phyloP scores from a whole-genome alignment of 2,797 vertebrate species.

The Mastacembelus armatus region DNA sequence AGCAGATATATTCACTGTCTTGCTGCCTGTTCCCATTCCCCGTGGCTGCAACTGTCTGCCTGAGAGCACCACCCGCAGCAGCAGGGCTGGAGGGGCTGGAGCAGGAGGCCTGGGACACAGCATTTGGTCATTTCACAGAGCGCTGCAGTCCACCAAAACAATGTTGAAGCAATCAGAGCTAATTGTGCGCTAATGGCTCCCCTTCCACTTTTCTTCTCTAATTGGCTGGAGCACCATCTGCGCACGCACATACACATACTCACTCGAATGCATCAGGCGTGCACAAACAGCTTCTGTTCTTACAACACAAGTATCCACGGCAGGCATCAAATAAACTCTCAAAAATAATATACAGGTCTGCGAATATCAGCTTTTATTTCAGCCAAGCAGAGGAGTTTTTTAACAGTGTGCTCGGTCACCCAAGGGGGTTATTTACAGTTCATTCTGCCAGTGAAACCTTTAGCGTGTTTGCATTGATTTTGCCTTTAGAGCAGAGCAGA shows the following conservation, averaged over 20 bases:
- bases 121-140: conserved; percentile 84
- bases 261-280: conserved; percentile 17
- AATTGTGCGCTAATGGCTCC: conserved; percentile 82
- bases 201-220: conserved; percentile 77
- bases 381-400: conserved; percentile 25
- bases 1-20: background rate
- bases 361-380: conserved; percentile 17
- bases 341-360: conserved; percentile 10
- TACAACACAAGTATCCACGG: conserved; percentile 7
- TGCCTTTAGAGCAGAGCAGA: conserved; percentile 4
- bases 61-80: background rate
- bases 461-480: conserved; percentile 57
- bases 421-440: conserved; percentile 26
- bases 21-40: conserved; percentile 4
- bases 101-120: conserved; percentile 41
- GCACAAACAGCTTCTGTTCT: conserved; percentile 19
- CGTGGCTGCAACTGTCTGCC: conserved; percentile 20
- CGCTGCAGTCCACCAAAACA: conserved; percentile 77
- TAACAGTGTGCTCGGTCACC: conserved; percentile 5
- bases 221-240: conserved; percentile 80
- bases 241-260: conserved; percentile 10
- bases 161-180: conserved; percentile 82
- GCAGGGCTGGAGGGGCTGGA: background rate
- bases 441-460: conserved; percentile 30
- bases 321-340: conserved; percentile 1